These are phyloP conservation scores for Agapetus fuscipes DNA, from an alignment of 2,888 invertebrate genomes.

Conservation along the genomic window DNA sequence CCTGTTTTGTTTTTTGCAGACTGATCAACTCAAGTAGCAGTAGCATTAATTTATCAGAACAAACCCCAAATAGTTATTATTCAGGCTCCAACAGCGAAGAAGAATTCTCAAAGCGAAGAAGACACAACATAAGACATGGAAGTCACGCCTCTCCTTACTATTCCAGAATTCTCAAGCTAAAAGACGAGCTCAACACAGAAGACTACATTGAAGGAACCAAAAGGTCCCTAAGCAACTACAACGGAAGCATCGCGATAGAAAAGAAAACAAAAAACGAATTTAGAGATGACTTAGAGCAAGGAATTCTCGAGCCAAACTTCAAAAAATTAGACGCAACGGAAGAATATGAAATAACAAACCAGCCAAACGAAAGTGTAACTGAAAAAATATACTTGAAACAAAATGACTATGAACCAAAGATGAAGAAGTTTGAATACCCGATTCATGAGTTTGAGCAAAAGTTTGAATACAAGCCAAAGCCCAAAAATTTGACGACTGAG, in stretches of 20 bases:
- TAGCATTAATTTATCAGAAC: too few relatives aligned
- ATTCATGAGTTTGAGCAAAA: constrained; percentile 52
- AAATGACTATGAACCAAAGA: constrained; percentile 16
- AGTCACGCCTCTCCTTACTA: constrained; percentile 16
- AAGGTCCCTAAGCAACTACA: constrained; percentile 11
- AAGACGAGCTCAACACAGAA: constrained; percentile 17
- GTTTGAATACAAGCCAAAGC: constrained; percentile 46
- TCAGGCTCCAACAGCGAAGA: constrained; percentile 1
- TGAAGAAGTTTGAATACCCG: constrained; percentile 30
- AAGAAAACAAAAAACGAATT: constrained; percentile 18
- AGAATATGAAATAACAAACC: too few relatives aligned
- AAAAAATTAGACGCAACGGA: constrained; percentile 16
- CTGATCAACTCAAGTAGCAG: too few relatives aligned
- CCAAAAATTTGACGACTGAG: constrained; percentile 28
- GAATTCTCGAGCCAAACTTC: constrained; percentile 15
- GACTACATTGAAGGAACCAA: constrained; percentile 10
- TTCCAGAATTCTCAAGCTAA: constrained; percentile 18
- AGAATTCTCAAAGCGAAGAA: constrained; percentile 1
- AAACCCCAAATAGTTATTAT: too few relatives aligned
- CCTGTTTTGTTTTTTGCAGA: too few relatives aligned
- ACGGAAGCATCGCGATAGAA: constrained; percentile 17
- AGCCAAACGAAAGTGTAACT: not conserved
- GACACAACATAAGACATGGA: constrained; percentile 16
- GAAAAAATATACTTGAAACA: constrained; percentile 9
- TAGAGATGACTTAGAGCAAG: constrained; percentile 19